A percentile compares a stretch with the other conserved stretches of the same genome.
Conservation (phyloP, 2,888 invertebrate species). For the Pyrocoelia pectoralis region DNA sequence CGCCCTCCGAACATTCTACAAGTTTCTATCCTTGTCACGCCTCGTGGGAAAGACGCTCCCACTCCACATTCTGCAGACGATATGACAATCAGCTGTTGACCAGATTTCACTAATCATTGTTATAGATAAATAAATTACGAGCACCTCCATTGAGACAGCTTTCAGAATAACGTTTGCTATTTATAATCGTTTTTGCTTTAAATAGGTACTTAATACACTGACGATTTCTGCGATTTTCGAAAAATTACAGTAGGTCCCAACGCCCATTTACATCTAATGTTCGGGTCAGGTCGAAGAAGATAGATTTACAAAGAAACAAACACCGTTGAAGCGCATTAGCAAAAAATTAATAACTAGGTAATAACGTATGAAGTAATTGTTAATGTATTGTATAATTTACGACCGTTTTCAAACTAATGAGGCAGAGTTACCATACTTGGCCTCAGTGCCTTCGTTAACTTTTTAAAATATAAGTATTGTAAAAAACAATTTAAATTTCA, state of each 20-base stretch:
- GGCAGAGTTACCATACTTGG: background rate
- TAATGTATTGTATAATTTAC: conserved; percentile 1
- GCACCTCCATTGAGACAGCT: conserved; percentile 24
- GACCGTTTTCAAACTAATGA: background rate
- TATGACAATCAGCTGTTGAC: conserved; percentile 54
- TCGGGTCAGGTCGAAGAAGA: no score
- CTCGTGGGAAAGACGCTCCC: conserved; percentile 55
- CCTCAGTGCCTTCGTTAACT: background rate
- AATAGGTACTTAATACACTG: background rate
- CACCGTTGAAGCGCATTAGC: background rate
- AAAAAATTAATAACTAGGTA: background rate
- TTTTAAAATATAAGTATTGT: background rate
- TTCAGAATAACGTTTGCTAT: conserved; percentile 7
- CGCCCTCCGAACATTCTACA: conserved; percentile 52
- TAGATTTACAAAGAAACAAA: background rate
- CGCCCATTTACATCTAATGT: no score
- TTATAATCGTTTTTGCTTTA: no score
- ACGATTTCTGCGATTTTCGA: no score
- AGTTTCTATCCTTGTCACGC: conserved; percentile 55
- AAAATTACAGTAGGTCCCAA: no score
- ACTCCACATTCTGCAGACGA: conserved; percentile 52
- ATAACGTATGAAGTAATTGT: background rate
- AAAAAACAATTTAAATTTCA: conserved; percentile 1
- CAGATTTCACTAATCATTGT: conserved; percentile 50
- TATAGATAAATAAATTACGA: conserved; percentile 44